Base-by-base conservation (phyloP, 2,888 invertebrate species). In the Limnephilus marmoratus region DNA sequence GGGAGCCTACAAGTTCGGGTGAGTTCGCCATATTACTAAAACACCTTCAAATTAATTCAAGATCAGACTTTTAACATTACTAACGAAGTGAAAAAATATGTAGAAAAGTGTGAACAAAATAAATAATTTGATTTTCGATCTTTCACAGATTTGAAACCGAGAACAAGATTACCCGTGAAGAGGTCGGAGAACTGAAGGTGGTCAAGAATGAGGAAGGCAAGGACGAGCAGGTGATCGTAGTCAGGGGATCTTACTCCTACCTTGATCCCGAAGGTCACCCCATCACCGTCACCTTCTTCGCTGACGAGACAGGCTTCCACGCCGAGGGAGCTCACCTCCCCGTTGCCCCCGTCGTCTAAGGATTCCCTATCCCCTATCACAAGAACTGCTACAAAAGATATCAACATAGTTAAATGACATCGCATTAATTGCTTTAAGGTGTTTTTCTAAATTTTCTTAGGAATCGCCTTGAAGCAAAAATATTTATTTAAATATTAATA, bases 291-390 rank as follows among this genome's bases (percentile, higher is more conserved):
- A 93, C 85, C 7, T 93, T 88, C 91, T 68, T 82, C 81, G 93
- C 93, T 87, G 93, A 93, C 81, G 93, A 93, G 83, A 93, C 93
- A 81, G 93, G 93, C 31, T 93, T 93, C 93, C 93, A 93, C 89
- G 91, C 93, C n/a, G 92, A 93, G 45, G 93, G 93, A 18, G 92
- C 92, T 90, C 93, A 93, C 89, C 80, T 93, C 29, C 93, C 93
- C n/a, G 80, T 49, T 15, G 49, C 49, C 49, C 49, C 49, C 13
- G 49, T 49, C 49, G 49, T 15, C 15, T 49, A 49, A 49, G 2
- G 3, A 13, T 49, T 49, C 2, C 15, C 49, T 13, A 49, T 15
- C 49, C 49, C 3, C 49, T 49, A 49, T 2, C 49, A 15, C 9
- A 12, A 45, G 3, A 45, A 45, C 13, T 45, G 49, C 49, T 49